Base-by-base conservation (phyloP, 1,140 invertebrate genomes). In the Eubasilissa regina region DNA sequence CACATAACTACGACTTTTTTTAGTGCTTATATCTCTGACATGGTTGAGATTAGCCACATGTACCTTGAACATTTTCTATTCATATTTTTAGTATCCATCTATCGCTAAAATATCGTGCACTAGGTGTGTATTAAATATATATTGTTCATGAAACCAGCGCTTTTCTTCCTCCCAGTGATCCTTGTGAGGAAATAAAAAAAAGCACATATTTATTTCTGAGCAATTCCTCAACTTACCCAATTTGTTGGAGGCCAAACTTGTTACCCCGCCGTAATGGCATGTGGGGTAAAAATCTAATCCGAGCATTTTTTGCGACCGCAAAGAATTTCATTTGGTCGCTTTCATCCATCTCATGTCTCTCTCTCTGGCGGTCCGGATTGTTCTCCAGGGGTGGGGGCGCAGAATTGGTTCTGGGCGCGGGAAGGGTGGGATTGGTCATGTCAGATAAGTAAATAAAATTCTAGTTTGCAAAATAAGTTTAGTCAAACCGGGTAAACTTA, bases 291-390 rank as follows among this genome's bases (percentile, higher is more conserved):
- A 89, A 89, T 89, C 89, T 89, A 89, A 89, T 89, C 89, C 89
- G 87, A 87, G 87, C 87, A 89, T 89, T 89, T 89, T 89, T 89
- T 89, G 87, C 87, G 89, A 85, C 87, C 89, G 89, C 89, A 88
- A 89, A 89, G 89, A 89, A 89, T 89, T 89, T 89, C 89, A 89
- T 89, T 89, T 89, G 87, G 88, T 86, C 88, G 87, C 89, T 87
- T 89, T 89, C 89, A 89, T 89, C 87, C 88, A 88, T 89, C 89
- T 89, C 88, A 48, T 79, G 78, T 80, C 81, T 82, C 68, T 82
- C 68, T 77, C 81, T 82, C 58, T 60, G 8, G 44, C 66, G 58
- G 56, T 53, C 70, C 44, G 64, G 75, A 81, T 81, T 81, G 80
- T 78, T 77, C 66, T 75, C 73, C 55, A 35, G 15, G 73, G 73